Base-by-base conservation (phyloP, 2,888 invertebrate genomes). In the Chalcosyrphus nemorum region DNA sequence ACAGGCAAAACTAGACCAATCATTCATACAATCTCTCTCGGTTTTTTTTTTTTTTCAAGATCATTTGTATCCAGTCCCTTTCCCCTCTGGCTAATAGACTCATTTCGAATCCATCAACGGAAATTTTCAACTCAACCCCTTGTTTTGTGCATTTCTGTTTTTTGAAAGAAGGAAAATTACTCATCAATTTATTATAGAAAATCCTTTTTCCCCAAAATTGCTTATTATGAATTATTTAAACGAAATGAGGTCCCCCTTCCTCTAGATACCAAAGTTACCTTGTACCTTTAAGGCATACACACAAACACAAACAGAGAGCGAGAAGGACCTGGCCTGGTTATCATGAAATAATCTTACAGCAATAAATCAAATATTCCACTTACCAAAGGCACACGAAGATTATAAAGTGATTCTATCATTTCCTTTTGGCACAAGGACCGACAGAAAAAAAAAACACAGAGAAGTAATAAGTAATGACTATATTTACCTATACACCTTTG, bases 341-440 rank as follows among this genome's bases (percentile, higher is more conserved):
- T 81, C 74, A 56, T 32, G 45, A 63, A 75, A 61, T 63, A 59
- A 81, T 81, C 75, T 75, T 29, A 11, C 21, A 70, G 63, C 50
- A 81, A 81, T 81, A 81, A 75, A 81, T 81, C 75, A 80, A 81
- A 75, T 27, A 80, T 74, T 54, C 59, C 35, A n/a, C 35, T 45
- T 29, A 24, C 32, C 24, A 59, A 41, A 21, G 56, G 81, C 43
- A 52, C 65, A 63, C 50, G 70, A 54, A 76, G 76, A 66, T 76
- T 76, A 76, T 71, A 71, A 81, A 81, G 38, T 65, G 70, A 81
- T 76, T 76, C 38, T 21, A 71, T 71, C 41, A 81, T 76, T 65
- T 71, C 81, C 65, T 75, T 63, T 27, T 27, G 50, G n/a, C n/a
- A n/a, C n/a, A n/a, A n/a, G n/a, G n/a, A n/a, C n/a, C n/a, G n/a